Conservation (phyloP, 2,888 invertebrate genomes). For the Chloroclystis v-ata region DNA sequence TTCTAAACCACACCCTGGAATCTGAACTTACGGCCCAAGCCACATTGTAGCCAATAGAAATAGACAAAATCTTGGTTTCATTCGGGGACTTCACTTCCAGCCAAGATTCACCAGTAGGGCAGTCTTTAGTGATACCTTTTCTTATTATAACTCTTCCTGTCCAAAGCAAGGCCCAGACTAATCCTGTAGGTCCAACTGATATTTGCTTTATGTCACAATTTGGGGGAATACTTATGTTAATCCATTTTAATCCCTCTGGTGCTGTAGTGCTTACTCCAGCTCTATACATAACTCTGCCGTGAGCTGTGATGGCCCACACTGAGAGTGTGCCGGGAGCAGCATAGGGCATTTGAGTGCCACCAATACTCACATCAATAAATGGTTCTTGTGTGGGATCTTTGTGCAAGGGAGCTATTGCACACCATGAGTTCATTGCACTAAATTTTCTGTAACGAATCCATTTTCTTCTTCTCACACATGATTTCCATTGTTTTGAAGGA, state of each 20-base stretch:
- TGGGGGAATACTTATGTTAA: constrained; percentile 84
- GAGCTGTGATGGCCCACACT: constrained; percentile 96
- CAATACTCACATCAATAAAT: constrained; percentile 93
- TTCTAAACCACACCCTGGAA: constrained; percentile 91
- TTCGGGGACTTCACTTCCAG: constrained; percentile 86
- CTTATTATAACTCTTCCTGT: constrained; percentile 90
- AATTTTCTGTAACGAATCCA: constrained; percentile 94
- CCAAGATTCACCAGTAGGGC: constrained; percentile 85
- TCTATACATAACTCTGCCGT: constrained; percentile 93
- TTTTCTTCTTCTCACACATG: constrained; percentile 91
- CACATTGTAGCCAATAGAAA: constrained; percentile 89
- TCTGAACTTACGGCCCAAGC: constrained; percentile 90
- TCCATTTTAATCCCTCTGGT: constrained; percentile 94
- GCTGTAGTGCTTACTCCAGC: constrained; percentile 87
- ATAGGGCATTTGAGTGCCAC: constrained; percentile 89
- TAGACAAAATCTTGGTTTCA: constrained; percentile 83
- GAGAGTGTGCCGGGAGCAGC: constrained; percentile 85
- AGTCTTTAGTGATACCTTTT: constrained; percentile 89
- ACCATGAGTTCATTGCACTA: constrained; percentile 94
- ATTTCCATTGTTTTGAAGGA: constrained; percentile 90
- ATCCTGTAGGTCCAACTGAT: constrained; percentile 89
- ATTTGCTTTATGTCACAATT: constrained; percentile 91
- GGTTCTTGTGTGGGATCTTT: constrained; percentile 95
- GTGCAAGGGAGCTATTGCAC: constrained; percentile 91
- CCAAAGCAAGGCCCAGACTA: constrained; percentile 92